Evolutionary conservation across 2,888 invertebrate genomes (phyloP), one percentile per base, ranked within the genome.

Genomic region (Drosophila gaucha): DNA sequence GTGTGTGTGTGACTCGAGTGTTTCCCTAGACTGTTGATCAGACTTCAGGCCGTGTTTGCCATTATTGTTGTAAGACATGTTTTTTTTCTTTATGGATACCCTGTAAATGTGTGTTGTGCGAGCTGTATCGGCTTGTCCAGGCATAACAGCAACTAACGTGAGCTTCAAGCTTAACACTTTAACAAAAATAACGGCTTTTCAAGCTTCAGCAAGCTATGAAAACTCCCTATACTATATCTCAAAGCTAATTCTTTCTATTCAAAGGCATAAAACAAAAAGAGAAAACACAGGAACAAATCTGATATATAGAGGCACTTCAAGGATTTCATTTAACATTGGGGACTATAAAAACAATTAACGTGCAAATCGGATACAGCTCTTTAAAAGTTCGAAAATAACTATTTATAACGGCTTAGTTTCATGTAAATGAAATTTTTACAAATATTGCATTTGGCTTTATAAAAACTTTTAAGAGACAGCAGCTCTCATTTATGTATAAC

Each of bases 151-250:
- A 68, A 62, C 46, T 62, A 68, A 35, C 60, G 36, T 12, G 31
- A 35, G 80, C 84, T 84, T 79, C 36, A 67, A 84, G 79, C 84
- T 71, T 71, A 78, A 74, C 59, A 60, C 6, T 52, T 74, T 44
- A 77, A 78, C 78, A 80, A 65, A 80, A 83, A 52, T 73, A 67
- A 62, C 51, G 43, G 5, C 39, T 54, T 35, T 74, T 49, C 49
- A 63, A 35, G 39, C 33, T 49, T 55, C 47, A 55, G 46, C 30
- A 28, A 44, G 28, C 33, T 30, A 31, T 38, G 24, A 2, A 44
- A 44, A 28, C 43, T 28, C 6, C 16, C 26, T 28, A 31, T n/a
- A n/a, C 12, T 22, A 24, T n/a, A 16, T 24, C 46, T 30, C 41
- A 22, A 41, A 16, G n/a, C 18, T 28, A 5, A 16, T 24, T 12